Evolutionary conservation across 2,888 invertebrate genomes (phyloP).

Genomic region (Listrodromus nycthemerus): DNA sequence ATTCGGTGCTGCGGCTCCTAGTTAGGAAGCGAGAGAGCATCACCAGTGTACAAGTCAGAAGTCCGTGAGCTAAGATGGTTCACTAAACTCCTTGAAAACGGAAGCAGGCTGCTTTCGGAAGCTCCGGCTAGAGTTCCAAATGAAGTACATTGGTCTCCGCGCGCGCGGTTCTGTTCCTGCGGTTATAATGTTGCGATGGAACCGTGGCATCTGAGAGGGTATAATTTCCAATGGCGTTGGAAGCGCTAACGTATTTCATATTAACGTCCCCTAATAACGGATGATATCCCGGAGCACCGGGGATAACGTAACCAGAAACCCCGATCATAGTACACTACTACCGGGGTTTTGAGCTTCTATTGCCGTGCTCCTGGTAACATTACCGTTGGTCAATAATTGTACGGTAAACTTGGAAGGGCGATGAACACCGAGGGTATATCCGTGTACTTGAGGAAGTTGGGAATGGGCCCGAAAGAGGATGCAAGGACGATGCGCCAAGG

Average conservation of each 20-base stretch:
- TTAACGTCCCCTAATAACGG: conserved; percentile 79
- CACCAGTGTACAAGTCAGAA: conserved; percentile 29
- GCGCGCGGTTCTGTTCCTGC: conserved; percentile 16
- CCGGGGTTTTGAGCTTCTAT: conserved; percentile 14
- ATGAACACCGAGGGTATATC: conserved; percentile 48
- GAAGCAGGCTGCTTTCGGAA: conserved; percentile 32
- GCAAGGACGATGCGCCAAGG: conserved; percentile 55
- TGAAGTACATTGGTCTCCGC: conserved; percentile 18
- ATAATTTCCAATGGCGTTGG: conserved; percentile 76
- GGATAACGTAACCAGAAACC: conserved; percentile 69
- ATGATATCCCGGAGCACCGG: conserved; percentile 78
- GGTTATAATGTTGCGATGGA: conserved; percentile 44
- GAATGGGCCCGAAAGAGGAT: conserved; percentile 72
- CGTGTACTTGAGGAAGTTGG: conserved; percentile 72
- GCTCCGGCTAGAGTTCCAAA: conserved; percentile 38
- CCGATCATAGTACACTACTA: conserved; percentile 49
- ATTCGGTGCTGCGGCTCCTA: conserved; percentile 4
- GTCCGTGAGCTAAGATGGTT: conserved; percentile 13
- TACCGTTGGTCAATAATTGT: conserved; percentile 32
- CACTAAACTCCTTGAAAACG: conserved; percentile 8
- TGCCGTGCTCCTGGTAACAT: conserved; percentile 25
- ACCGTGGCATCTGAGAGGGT: conserved; percentile 62
- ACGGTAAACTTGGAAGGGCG: conserved; percentile 75
- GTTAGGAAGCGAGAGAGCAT: conserved; percentile 14
- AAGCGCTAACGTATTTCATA: conserved; percentile 76